These are phyloP conservation scores for Pedetes capensis DNA, from an alignment of 2,113 vertebrate genomes.

Conservation along the genomic window DNA sequence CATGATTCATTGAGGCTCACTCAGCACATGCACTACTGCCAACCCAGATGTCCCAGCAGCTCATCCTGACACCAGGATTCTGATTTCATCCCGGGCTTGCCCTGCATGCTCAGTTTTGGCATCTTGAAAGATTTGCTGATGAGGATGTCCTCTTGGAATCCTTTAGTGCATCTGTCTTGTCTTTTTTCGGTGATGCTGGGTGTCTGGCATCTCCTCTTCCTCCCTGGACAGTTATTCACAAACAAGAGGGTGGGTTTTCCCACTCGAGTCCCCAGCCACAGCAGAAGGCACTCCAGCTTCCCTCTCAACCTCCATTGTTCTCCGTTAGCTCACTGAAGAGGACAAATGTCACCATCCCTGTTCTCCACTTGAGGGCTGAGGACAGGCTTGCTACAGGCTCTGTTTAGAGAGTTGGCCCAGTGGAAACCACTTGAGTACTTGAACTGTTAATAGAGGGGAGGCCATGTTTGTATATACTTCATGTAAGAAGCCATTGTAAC, in stretches of 20 bases:
- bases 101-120: not conserved
- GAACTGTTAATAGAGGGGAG: not conserved
- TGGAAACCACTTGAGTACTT: not conserved
- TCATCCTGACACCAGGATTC: not conserved
- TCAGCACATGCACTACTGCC: not conserved
- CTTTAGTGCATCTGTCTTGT: not conserved
- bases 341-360: no score
- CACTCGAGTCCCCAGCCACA: fast-evolving
- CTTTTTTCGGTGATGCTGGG: not conserved
- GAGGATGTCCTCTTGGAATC: not conserved
- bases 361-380: not conserved
- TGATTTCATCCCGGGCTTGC: not conserved
- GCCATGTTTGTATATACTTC: not conserved
- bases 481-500: not conserved
- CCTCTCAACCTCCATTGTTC: not conserved
- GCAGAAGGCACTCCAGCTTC: not conserved
- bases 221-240: not conserved
- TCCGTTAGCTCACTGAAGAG: not conserved
- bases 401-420: not conserved
- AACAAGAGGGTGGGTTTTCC: not conserved
- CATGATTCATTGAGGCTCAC: constrained; percentile 53
- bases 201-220: not conserved
- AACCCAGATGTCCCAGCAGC: not conserved
- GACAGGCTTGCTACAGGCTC: not conserved
- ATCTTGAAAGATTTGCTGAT: not conserved